These are phyloP conservation scores for Coelopa pilipes DNA, from an alignment of 2,888 invertebrate genomes.

Conservation along the genomic window DNA sequence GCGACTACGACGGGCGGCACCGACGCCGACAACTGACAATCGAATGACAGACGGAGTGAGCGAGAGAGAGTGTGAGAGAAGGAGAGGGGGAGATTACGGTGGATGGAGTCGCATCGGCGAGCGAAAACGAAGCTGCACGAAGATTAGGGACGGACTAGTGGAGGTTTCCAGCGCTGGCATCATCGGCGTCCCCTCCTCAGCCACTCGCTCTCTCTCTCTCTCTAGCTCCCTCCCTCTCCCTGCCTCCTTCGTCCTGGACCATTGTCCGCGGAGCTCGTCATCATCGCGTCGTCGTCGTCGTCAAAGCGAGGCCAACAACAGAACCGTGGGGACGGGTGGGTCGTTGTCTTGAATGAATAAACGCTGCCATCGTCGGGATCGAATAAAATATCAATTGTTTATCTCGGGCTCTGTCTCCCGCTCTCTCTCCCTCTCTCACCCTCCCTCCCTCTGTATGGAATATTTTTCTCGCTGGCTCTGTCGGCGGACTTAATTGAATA, in stretches of 20 bases:
- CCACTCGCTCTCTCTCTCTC: too few species aligned
- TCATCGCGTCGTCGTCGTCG: slow-evolving; percentile 5
- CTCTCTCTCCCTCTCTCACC: background rate
- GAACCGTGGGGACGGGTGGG: background rate
- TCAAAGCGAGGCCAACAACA: background rate
- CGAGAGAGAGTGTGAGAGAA: background rate
- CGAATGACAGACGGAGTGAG: background rate
- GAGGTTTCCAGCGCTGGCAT: background rate
- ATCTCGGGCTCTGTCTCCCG: background rate
- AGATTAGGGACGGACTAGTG: background rate
- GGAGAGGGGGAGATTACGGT: background rate
- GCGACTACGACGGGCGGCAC: background rate
- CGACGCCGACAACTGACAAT: too few species aligned
- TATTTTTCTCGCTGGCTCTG: slow-evolving; percentile 37
- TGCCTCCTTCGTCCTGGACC: background rate
- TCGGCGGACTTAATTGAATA: slow-evolving; percentile 50
- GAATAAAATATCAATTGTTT: slow-evolving; percentile 38
- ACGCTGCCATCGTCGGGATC: slow-evolving; percentile 28
- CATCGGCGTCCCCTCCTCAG: background rate
- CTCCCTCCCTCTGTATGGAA: background rate
- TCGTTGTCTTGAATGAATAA: background rate
- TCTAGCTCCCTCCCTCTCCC: background rate
- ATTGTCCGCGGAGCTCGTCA: background rate
- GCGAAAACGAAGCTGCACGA: background rate
- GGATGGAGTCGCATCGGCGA: background rate